Base-by-base conservation (phyloP, 2,113 vertebrate genomes). In the Ceyx melanurus region DNA sequence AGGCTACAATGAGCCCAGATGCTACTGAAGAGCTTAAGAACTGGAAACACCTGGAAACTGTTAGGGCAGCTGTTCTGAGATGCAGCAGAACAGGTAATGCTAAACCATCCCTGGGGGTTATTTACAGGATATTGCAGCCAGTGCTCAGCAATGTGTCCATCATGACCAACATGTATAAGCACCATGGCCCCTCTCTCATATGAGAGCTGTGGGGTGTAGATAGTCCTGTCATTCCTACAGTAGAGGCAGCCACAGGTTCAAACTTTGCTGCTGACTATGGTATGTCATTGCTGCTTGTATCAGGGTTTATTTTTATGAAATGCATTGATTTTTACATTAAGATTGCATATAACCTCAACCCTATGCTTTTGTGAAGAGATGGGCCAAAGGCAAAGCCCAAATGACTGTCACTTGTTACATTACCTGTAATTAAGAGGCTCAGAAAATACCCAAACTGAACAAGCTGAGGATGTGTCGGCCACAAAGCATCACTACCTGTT, bases 141-240 rank as follows among this genome's bases (percentile, higher is more conserved):
- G 31, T 2, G 21, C 53, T 67, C 48, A 72, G 82, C 15, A 18
- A 1, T 0, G 9, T 4, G 5, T 43, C 22, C 42, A 5, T 28
- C 2, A 2, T 12, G 46, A 60, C 48, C 43, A 54, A 7, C 7
- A 4, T 2, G 15, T 0, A 0, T 29, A 8, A 45, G 42, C 4
- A 2, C 67, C 3, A 0, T 0, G 23, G 65, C 13, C 17, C 10
- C 29, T 29, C 70, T 40, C 40, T 15, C 8, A 1, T 1, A 2
- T 1, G 6, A 40, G 29, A 29, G 53, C 45, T 53, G 15, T 31
- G 51, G 65, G 25, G 29, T 5, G 10, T 13, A 29, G 25, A 13
- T 1, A 3, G 28, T 14, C 19, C 26, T 37, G 22, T 9, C 2
- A 1, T 4, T 51, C 29, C 54, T 26, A 3, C 33, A 33, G 56